phyloP scores from a whole-genome alignment of 92 coral and sea anemone species.

The Galaxea fascicularis region DNA sequence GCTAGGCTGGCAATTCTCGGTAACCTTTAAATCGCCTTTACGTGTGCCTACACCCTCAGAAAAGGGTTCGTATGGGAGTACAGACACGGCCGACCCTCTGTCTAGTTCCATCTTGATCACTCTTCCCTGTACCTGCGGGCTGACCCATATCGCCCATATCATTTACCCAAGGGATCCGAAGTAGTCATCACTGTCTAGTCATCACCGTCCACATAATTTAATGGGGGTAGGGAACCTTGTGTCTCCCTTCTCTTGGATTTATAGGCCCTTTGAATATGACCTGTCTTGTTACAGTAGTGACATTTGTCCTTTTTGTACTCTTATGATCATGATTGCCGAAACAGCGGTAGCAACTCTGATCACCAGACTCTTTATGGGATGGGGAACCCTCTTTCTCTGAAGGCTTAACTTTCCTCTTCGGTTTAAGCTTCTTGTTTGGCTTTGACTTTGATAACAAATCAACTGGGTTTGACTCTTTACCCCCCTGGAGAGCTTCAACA shows the following conservation, averaged over 20 bases:
- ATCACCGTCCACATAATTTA: slow-evolving; percentile 41
- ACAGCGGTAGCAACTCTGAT: no score
- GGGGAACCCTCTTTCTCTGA: slow-evolving; percentile 16
- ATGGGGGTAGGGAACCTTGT: slow-evolving; percentile 45
- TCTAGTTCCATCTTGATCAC: no score
- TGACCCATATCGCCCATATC: slow-evolving; percentile 12
- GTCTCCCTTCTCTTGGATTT: no score
- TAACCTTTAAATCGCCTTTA: slow-evolving; percentile 27
- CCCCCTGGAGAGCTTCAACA: no score
- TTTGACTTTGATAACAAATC: slow-evolving; percentile 19
- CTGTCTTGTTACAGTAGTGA: slow-evolving; percentile 57
- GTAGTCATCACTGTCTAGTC: no score
- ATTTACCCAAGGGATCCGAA: slow-evolving; percentile 47
- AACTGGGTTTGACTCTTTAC: slow-evolving; percentile 28
- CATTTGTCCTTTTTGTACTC: slow-evolving; percentile 47
- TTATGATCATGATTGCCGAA: no score
- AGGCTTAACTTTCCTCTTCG: slow-evolving; percentile 30
- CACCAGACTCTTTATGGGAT: slow-evolving; percentile 22
- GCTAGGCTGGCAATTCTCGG: slow-evolving; percentile 34
- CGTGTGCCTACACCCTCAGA: slow-evolving; percentile 31
- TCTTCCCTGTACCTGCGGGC: slow-evolving; percentile 34
- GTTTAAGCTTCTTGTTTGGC: slow-evolving; percentile 38
- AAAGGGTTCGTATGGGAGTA: no score
- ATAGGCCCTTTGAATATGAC: slow-evolving; percentile 51
- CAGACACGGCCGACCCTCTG: no score